Evolutionary conservation across 2,113 vertebrate genomes (phyloP), one percentile per base, ranked within the genome.

Genomic region (Panthera uncia): DNA sequence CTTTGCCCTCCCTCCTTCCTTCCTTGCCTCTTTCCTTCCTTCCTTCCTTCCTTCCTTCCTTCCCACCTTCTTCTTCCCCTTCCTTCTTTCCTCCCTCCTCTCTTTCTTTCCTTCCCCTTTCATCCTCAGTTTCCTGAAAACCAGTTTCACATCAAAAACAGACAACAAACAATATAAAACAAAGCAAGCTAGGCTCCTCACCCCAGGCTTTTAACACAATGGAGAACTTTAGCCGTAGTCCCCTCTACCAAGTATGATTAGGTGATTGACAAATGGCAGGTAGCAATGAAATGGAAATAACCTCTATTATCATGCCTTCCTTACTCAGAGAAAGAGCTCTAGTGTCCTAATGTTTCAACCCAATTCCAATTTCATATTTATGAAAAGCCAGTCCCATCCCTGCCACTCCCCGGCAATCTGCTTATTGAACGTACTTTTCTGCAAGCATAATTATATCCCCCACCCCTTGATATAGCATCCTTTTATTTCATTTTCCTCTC

Each of bases 371-470:
- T 98, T 96, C 86, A 36, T 96, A 92, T 97, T 52, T 94, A 89
- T 76, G 48, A 94, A 96, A 96, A 98, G 90, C 81, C 25, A 0
- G 63, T 88, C 63, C 41, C 94, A 57, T 88, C 63, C 41, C 94
- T 27, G 89, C 94, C 94, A 68, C 94, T 95, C 97, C 96, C 84
- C 74, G n/a, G 97, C 88, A 96, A 94, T 97, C 96, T 97, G 85
- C 93, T 96, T 97, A 98, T 93, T 92, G 97, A 96, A 82, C 12
- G 23, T n/a, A 93, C 81, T 93, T 98, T 93, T 94, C 95, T 23
- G 55, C 81, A 61, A 87, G 82, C 68, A 48, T 94, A 97, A 98
- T 97, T 97, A 81, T 82, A 69, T 27, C 13, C 74, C 16, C 63
- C 38, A 87, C 69, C 83, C 86, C 74, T 89, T 48, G 57, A 61